Base-by-base conservation (phyloP, 1,140 invertebrate genomes). In the Heliconius congener region DNA sequence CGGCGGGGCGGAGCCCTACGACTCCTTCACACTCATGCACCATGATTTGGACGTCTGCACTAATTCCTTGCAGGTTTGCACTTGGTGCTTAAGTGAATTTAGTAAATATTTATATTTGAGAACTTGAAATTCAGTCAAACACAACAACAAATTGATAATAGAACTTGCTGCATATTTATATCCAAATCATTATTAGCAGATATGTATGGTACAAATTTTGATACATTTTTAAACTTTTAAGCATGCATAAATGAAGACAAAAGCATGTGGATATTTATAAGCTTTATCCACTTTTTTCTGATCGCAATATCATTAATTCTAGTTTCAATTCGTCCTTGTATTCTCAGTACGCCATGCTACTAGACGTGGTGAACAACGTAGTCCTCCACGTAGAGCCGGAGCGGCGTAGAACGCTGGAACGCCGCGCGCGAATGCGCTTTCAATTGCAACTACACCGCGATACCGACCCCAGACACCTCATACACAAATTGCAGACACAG, bases 1-100 rank as follows among this genome's bases (percentile, higher is more conserved):
- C 0, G 96, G 96, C 73, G 96, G 96, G 0, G 97, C 97, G 96
- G 97, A 99, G 86, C 97, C 98, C 19, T 98, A 99, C 8, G 99
- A 99, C 95, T 98, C 98, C 4, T 99, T 99, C 88, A 99, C 99
- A 0, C 95, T 99, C 2, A 99, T 99, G 96, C 99, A 99, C 95
- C 98, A 99, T 89, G 99, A 99, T 94, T 95, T 99, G 3, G 98
- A 99, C 90, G 98, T 99, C 1, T 99, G 98, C 94, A 99, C 99
- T 8, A 99, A 99, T 94, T 99, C 98, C 0, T 95, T 99, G 81
- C 97, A 98, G 94, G 96, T 96, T 11, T 4, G 70, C 37, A 5
- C 42, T 46, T 19, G 16, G 18, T 52, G 50, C 0, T 19, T 52
- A 2, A 52, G 18, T 52, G 18, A 16, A 8, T 18, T 52, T 18